A percentile compares a stretch with the other conserved stretches of the same genome.
Conservation (phyloP, 37 sponge, comb jelly and placozoan genomes). For the Geodia barretti region DNA sequence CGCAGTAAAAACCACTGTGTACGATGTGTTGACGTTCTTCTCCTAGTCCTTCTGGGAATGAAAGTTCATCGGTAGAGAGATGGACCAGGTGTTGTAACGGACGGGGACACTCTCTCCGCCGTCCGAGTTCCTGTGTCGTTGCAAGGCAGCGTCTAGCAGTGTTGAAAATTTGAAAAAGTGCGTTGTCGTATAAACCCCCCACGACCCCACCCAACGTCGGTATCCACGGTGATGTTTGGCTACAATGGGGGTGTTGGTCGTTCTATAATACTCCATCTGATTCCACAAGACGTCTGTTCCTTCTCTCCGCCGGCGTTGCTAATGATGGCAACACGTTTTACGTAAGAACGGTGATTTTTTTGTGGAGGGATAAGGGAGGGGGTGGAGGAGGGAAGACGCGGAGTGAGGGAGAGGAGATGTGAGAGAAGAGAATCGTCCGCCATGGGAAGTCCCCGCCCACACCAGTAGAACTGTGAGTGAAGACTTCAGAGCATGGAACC, state of each 20-base stretch:
- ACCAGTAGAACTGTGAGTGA: conserved; percentile 28
- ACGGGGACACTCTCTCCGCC: conserved; percentile 5
- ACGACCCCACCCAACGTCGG: conserved; percentile 60
- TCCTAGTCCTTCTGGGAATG: conserved; percentile 27
- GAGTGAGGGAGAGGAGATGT: conserved; percentile 28
- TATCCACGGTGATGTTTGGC: conserved; percentile 23
- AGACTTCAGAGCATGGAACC: conserved; percentile 66
- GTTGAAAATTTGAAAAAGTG: no score
- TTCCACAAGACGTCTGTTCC: neutral
- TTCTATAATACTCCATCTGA: conserved; percentile 45
- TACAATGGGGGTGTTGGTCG: conserved; percentile 22
- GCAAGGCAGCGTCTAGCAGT: conserved; percentile 20
- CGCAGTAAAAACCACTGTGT: neutral
- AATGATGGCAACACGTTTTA: conserved; percentile 36
- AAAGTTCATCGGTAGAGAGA: conserved; percentile 7
- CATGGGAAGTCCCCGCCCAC: conserved; percentile 53
- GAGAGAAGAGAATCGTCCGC: conserved; percentile 20
- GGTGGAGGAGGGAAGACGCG: conserved; percentile 18
- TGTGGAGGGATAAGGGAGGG: conserved; percentile 1
- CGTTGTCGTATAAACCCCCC: conserved; percentile 33
- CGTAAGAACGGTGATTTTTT: conserved; percentile 20
- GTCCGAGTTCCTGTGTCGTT: conserved; percentile 58
- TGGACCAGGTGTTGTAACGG: conserved; percentile 33
- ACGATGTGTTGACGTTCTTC: neutral
- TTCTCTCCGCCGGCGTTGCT: conserved; percentile 42